Conservation (phyloP, 1,140 invertebrate genomes). For the Palaemon carinicauda region DNA sequence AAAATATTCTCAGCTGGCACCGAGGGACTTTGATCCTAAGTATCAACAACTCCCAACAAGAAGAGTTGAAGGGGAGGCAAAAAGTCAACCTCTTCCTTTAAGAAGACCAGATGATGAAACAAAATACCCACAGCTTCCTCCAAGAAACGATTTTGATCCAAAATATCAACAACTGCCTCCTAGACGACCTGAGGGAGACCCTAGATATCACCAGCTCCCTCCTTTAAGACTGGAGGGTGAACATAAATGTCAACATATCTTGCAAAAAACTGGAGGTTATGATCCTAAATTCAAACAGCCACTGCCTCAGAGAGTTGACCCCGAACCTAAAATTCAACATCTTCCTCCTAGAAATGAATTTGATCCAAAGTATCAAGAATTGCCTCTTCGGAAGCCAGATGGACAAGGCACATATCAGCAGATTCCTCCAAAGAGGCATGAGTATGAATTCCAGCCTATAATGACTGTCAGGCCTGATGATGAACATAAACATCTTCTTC, state of each 20-base stretch:
- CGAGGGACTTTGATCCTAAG: too few species aligned
- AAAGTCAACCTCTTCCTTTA: too few species aligned
- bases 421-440: background rate
- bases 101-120: background rate
- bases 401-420: slow-evolving; percentile 9
- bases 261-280: background rate
- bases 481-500: background rate
- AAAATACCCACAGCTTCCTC: background rate
- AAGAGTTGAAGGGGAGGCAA: too few species aligned
- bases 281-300: too few species aligned
- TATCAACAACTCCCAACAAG: too few species aligned
- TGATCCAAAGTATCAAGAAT: slow-evolving; percentile 3
- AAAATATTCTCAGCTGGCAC: too few species aligned
- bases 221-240: background rate
- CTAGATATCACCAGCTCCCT: too few species aligned
- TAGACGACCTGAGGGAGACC: background rate
- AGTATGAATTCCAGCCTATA: slow-evolving; percentile 31
- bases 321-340: background rate
- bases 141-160: background rate
- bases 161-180: background rate
- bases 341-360: background rate
- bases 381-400: background rate
- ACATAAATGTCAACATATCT: slow-evolving; percentile 24
- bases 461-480: slow-evolving; percentile 20
- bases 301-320: too few species aligned